Conservation (phyloP, 1,140 invertebrate species). For the Drosophila funebris region DNA sequence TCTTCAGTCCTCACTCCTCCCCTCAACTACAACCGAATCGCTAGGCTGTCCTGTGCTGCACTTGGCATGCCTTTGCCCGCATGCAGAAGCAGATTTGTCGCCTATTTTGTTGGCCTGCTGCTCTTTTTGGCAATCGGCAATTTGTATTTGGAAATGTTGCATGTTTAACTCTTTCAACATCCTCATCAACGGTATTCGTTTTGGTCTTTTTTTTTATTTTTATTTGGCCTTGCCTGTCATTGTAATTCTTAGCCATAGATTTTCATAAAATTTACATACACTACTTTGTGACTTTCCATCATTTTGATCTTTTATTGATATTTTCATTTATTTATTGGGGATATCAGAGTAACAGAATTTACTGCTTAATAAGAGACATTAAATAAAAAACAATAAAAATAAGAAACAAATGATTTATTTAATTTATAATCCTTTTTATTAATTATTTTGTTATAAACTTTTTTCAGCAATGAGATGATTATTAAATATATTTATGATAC, state of each 20-base stretch:
- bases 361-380: too few relatives aligned
- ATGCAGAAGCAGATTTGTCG: conserved; percentile 66
- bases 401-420: too few relatives aligned
- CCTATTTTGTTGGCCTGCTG: conserved; percentile 61
- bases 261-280: conserved; percentile 20
- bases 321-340: background rate
- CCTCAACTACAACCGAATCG: background rate
- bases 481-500: too few relatives aligned
- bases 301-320: background rate
- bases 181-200: conserved; percentile 38
- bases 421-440: too few relatives aligned
- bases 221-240: conserved; percentile 30
- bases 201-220: conserved; percentile 22
- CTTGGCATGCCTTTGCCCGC: conserved; percentile 47
- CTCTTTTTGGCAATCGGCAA: conserved; percentile 59
- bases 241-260: conserved; percentile 4
- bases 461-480: too few relatives aligned
- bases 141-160: conserved; percentile 75
- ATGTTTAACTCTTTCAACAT: conserved; percentile 53
- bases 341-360: background rate
- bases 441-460: too few relatives aligned
- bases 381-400: too few relatives aligned
- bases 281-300: background rate
- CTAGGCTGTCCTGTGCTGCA: conserved; percentile 27
- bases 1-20: background rate